These are phyloP conservation scores for Brachylomia viminalis DNA, from an alignment of 2,888 invertebrate genomes.

Conservation along the genomic window DNA sequence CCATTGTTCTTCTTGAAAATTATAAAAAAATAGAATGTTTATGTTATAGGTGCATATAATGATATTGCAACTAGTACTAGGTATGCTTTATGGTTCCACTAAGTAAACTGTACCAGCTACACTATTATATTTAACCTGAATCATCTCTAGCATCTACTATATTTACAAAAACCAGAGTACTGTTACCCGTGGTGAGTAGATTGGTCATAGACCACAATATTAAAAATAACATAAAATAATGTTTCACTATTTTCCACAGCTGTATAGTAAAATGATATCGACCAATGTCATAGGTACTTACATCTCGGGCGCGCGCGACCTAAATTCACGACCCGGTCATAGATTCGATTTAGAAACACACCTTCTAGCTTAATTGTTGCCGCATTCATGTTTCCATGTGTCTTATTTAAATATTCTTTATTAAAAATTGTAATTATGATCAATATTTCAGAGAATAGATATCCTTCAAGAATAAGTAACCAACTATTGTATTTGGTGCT, in stretches of 20 bases:
- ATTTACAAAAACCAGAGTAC: background rate
- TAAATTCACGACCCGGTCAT: slow-evolving; percentile 66
- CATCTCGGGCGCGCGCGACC: slow-evolving; percentile 65
- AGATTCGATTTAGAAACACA: slow-evolving; percentile 54
- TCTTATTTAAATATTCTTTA: slow-evolving; percentile 2
- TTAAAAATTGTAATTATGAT: background rate
- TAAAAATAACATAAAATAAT: background rate
- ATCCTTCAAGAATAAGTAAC: background rate
- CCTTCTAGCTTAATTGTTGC: slow-evolving; percentile 31
- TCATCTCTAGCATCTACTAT: background rate
- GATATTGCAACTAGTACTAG: too few species aligned
- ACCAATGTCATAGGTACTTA: slow-evolving; percentile 62
- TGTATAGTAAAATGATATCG: slow-evolving; percentile 63
- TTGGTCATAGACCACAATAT: slow-evolving; percentile 4
- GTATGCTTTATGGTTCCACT: too few species aligned
- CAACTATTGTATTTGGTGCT: background rate
- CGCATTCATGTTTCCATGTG: slow-evolving; percentile 15
- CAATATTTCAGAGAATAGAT: too few species aligned
- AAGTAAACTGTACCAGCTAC: background rate
- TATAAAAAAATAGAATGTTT: too few species aligned
- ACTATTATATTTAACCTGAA: background rate
- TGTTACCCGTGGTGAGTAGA: background rate
- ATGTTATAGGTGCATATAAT: too few species aligned
- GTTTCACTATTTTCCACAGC: slow-evolving; percentile 21
- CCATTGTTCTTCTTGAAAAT: background rate